Evolutionary conservation across 2,113 vertebrate species (phyloP).

Genomic region (Phalacrocorax pelagicus): DNA sequence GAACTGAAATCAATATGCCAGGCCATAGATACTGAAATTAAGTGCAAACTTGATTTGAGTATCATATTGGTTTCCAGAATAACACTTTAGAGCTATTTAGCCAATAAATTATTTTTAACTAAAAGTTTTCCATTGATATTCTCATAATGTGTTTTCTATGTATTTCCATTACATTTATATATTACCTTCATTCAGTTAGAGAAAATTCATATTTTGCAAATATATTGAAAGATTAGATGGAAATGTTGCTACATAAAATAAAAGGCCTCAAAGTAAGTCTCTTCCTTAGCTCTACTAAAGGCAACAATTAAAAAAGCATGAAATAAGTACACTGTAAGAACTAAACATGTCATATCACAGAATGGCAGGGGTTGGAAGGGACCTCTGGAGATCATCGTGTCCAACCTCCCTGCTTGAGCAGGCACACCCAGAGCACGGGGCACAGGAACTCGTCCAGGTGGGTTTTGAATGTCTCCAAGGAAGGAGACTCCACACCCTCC

Average conservation of each 20-base stretch:
- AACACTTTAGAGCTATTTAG: constrained; percentile 2
- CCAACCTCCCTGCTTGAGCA: too few species aligned
- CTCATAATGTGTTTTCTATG: background rate
- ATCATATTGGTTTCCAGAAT: background rate
- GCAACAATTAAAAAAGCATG: background rate
- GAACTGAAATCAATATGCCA: constrained; percentile 32
- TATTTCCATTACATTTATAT: background rate
- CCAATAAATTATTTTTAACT: background rate
- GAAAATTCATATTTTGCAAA: background rate
- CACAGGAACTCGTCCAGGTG: too few species aligned
- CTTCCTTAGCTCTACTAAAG: background rate
- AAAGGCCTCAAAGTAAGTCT: background rate
- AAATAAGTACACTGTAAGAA: background rate
- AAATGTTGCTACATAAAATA: background rate
- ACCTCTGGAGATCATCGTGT: too few species aligned
- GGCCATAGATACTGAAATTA: background rate
- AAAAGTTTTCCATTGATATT: constrained; percentile 1
- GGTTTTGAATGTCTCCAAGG: too few species aligned
- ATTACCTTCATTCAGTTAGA: background rate
- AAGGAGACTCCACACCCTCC: too few species aligned
- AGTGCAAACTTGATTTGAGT: background rate
- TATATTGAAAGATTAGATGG: background rate
- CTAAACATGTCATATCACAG: background rate
- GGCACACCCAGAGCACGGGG: too few species aligned
- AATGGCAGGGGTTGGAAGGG: too few species aligned